Base-by-base conservation (phyloP, 2,797 vertebrate species). In the Sebastes minor region DNA sequence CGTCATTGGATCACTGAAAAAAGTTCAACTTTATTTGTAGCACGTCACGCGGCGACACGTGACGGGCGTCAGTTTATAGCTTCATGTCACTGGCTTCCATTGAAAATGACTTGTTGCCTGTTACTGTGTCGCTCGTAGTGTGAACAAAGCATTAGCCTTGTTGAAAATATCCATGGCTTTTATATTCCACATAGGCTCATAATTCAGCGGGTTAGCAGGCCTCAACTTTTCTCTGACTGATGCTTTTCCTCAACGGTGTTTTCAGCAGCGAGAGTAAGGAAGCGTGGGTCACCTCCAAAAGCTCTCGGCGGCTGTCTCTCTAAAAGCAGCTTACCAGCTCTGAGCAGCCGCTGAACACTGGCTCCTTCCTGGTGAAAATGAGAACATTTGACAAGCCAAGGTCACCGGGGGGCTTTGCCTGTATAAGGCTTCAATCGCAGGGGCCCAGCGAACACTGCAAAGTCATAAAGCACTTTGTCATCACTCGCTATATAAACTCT, bases 391-490 rank as follows among this genome's bases (percentile, higher is more conserved):
- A 90, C 90, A 93, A 90, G 87, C 87, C 93, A 95, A 95, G 94
- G 95, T 95, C 92, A 87, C 82, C 25, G 27, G 61, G 76, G 90
- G 86, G 86, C 83, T 88, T 86, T 83, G 90, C 59, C 86, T 81
- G 88, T 92, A 87, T 94, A 91, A 91, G 91, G 89, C 92, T 90
- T 94, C 84, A 86, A 80, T 88, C 76, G 79, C 86, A 79, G 85
- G 84, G 84, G 90, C 62, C 88, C 85, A 68, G 86, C 76, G 25
- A 94, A 91, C 88, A 73, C 93, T 71, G 88, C 90, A 92, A 92
- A 91, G 91, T 92, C 94, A 93, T 95, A 93, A 96, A 96, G 92
- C 92, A 95, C 94, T 95, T 95, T 95, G 94, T 96, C 95, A 94
- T 95, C 93, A 87, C 94, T 93, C 82, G 90, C 94, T 95, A 94